Percentiles rank a stretch among this genome's conserved stretches.
These are phyloP conservation scores for Eilema sororculum DNA, from an alignment of 2,888 invertebrate species.

Conservation along the genomic window DNA sequence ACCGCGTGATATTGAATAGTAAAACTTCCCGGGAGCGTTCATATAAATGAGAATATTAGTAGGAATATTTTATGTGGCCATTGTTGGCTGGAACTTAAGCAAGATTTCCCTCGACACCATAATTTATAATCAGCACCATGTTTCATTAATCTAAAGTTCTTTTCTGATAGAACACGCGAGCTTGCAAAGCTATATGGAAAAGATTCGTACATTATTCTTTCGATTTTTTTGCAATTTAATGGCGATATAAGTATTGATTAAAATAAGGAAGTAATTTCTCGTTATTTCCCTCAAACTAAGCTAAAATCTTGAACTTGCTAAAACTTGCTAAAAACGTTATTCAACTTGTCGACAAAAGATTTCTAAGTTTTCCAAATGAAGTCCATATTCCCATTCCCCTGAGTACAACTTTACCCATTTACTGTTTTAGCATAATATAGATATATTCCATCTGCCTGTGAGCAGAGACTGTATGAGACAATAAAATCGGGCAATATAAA, in stretches of 20 bases:
- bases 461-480: not conserved
- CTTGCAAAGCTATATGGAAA: slow-evolving; percentile 28
- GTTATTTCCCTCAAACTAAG: not conserved
- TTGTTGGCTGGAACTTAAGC: slow-evolving; percentile 73
- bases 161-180: slow-evolving; percentile 62
- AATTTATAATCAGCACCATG: slow-evolving; percentile 76
- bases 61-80: slow-evolving; percentile 71
- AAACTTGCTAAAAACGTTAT: too few species aligned
- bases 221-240: not conserved
- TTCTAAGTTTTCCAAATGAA: not conserved
- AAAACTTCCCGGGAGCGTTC: slow-evolving; percentile 60
- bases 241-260: too few species aligned
- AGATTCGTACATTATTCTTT: slow-evolving; percentile 8
- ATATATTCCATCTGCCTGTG: not conserved
- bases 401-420: not conserved
- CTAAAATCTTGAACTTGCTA: not conserved
- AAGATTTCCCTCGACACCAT: slow-evolving; percentile 75
- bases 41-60: slow-evolving; percentile 69
- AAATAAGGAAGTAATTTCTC: not conserved
- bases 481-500: not conserved
- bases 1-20: slow-evolving; percentile 62
- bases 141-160: slow-evolving; percentile 66
- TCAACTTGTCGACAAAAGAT: not conserved
- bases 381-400: not conserved
- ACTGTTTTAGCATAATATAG: not conserved